Evolutionary conservation across 2,113 vertebrate species (phyloP).

Genomic region (Ammodytes dubius): DNA sequence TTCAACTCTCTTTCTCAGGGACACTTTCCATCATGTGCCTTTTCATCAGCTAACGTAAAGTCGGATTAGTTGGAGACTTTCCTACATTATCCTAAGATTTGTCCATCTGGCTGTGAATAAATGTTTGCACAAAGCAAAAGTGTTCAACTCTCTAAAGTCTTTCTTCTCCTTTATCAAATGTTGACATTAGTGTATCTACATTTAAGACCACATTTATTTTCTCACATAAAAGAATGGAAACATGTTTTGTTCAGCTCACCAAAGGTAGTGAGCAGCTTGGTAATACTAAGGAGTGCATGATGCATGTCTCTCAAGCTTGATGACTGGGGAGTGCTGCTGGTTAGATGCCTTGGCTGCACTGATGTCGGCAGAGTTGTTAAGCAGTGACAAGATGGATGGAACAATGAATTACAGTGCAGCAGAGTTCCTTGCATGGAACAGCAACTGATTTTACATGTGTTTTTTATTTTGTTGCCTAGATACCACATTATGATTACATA

Average conservation of each 20-base stretch:
- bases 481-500: too few relatives aligned
- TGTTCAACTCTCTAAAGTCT: not conserved
- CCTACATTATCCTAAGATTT: slow-evolving; percentile 3
- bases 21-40: slow-evolving; percentile 20
- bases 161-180: not conserved
- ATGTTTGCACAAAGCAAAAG: slow-evolving; percentile 1
- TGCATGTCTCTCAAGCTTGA: slow-evolving; percentile 18
- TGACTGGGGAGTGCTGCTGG: slow-evolving; percentile 19
- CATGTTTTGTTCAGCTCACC: not conserved
- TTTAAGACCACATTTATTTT: not conserved
- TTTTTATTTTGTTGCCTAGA: not conserved
- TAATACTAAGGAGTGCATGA: slow-evolving; percentile 7
- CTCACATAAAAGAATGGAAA: not conserved
- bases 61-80: not conserved
- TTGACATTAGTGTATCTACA: not conserved
- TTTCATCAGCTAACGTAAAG: not conserved
- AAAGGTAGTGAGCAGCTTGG: slow-evolving; percentile 16
- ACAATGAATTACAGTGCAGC: not conserved
- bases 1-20: slow-evolving; percentile 37
- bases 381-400: slow-evolving; percentile 6
- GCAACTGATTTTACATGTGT: not conserved
- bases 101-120: slow-evolving; percentile 3
- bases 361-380: slow-evolving; percentile 3
- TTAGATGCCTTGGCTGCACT: slow-evolving; percentile 12
- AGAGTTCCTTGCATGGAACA: not conserved